A percentile compares a stretch with the other conserved stretches of the same genome.
phyloP scores from a whole-genome alignment of 2,888 invertebrate species.

The Bedellia somnulentella region DNA sequence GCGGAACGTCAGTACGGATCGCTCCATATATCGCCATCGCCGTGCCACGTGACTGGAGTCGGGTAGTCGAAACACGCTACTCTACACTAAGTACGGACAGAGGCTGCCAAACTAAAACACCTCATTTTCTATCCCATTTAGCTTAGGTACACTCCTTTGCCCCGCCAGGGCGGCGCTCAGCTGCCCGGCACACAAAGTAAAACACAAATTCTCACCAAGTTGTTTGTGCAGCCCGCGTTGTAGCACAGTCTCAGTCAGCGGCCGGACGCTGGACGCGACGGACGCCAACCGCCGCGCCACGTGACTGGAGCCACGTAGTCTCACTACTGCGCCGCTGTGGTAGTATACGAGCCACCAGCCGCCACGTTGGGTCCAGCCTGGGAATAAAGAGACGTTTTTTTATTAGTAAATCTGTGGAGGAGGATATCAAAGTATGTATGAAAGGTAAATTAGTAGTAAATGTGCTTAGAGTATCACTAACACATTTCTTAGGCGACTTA shows the following conservation, averaged over 20 bases:
- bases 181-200: neutral
- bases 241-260: slow-evolving; percentile 74
- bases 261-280: slow-evolving; percentile 77
- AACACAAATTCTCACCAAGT: slow-evolving; percentile 41
- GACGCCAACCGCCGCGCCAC: slow-evolving; percentile 78
- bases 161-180: too few relatives aligned
- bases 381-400: neutral
- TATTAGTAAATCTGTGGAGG: neutral
- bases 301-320: slow-evolving; percentile 75
- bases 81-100: too few relatives aligned
- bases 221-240: slow-evolving; percentile 82
- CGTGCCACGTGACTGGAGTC: slow-evolving; percentile 78
- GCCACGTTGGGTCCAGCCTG: slow-evolving; percentile 59
- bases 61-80: too few relatives aligned
- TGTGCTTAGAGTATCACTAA: neutral
- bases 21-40: slow-evolving; percentile 78
- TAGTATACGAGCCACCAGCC: slow-evolving; percentile 80
- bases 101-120: too few relatives aligned
- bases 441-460: neutral
- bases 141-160: too few relatives aligned
- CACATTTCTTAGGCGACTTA: too few relatives aligned
- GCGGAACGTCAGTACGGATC: slow-evolving; percentile 74
- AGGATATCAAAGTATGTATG: neutral
- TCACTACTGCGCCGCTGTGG: slow-evolving; percentile 92
- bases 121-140: too few relatives aligned